Percentiles rank a stretch among this genome's conserved stretches.
Evolutionary conservation across 2,113 vertebrate genomes (phyloP).

Genomic region (Brienomyrus brachyistius): DNA sequence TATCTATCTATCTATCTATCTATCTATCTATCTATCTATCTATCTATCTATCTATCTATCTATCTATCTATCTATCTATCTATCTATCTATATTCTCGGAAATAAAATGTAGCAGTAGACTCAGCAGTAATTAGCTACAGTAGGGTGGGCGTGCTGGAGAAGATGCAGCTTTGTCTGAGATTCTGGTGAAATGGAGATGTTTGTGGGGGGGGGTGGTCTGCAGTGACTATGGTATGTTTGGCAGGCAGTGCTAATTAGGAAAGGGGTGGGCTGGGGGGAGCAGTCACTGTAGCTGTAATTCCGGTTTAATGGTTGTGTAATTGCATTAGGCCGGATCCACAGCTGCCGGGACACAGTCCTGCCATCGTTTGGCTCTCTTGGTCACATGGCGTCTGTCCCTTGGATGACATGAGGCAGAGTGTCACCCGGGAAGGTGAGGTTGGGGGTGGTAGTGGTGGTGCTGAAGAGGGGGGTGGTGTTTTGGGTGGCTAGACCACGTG

Average conservation of each 20-base stretch:
- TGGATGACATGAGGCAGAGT: not conserved
- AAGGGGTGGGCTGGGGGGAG: not conserved
- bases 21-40: too few relatives aligned
- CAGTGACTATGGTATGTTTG: conserved; percentile 13
- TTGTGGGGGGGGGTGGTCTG: not conserved
- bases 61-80: too few relatives aligned
- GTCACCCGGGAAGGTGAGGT: not conserved
- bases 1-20: too few relatives aligned
- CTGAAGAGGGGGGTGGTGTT: not conserved
- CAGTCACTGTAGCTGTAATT: not conserved
- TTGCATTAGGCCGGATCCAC: conserved; percentile 14
- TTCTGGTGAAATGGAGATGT: not conserved
- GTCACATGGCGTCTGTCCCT: not conserved
- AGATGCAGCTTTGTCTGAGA: not conserved
- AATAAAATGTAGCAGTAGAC: not conserved
- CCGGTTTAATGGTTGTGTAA: conserved; percentile 17
- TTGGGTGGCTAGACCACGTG: not conserved
- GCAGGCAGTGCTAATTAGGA: conserved; percentile 14
- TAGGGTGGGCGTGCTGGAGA: not conserved
- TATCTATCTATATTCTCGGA: not conserved
- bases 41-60: too few relatives aligned
- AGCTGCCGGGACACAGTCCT: not conserved
- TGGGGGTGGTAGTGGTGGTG: not conserved
- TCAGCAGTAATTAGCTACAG: not conserved
- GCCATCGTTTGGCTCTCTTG: not conserved